Percentiles rank a stretch among this genome's conserved stretches.
These are phyloP conservation scores for Drepana arcuata DNA, from an alignment of 1,140 invertebrate species.

Conservation along the genomic window DNA sequence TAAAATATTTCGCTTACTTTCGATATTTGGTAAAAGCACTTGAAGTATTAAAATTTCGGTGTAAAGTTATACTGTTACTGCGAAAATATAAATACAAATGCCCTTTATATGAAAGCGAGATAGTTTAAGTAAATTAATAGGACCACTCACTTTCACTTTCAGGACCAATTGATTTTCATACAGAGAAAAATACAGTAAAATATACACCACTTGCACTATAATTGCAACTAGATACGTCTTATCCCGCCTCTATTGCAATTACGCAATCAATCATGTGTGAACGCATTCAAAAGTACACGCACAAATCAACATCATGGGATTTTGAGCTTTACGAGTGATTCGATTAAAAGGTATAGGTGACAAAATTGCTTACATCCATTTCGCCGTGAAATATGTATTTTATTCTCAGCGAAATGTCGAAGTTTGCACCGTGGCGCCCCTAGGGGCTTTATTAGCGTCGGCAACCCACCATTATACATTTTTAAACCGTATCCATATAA, in stretches of 20 bases:
- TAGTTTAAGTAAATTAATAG: no score
- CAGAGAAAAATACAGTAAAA: no score
- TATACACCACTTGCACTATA: no score
- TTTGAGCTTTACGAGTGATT: conserved; percentile 3
- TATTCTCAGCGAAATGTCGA: conserved; percentile 33
- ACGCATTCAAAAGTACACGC: conserved; percentile 12
- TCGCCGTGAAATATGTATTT: conserved; percentile 17
- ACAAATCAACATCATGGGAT: conserved; percentile 6
- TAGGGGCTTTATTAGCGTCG: conserved; percentile 59
- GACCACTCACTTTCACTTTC: no score
- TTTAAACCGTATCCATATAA: conserved; percentile 71
- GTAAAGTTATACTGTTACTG: no score
- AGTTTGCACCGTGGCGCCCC: conserved; percentile 23
- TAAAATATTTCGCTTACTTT: no score
- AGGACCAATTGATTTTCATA: no score
- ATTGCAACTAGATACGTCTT: not conserved
- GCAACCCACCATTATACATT: conserved; percentile 61
- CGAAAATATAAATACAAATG: no score
- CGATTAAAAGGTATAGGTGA: conserved; percentile 9
- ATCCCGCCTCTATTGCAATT: conserved; percentile 19
- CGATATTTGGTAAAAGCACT: no score
- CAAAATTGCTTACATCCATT: conserved; percentile 11
- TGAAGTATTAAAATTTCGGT: no score
- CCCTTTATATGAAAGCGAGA: no score
- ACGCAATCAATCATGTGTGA: conserved; percentile 32